Conservation (phyloP, 1,140 invertebrate genomes). For the Euwallacea fornicatus region DNA sequence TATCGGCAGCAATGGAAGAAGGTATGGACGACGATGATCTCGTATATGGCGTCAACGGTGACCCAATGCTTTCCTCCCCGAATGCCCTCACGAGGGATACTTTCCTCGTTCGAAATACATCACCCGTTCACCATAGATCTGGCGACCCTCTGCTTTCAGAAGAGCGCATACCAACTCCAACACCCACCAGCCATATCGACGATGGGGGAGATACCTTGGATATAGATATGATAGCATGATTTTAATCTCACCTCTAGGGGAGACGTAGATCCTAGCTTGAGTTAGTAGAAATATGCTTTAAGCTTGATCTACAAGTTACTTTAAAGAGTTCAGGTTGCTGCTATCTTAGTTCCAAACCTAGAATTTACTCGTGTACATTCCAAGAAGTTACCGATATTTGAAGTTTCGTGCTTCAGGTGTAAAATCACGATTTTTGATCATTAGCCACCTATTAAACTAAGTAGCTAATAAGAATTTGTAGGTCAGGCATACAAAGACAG, state of each 20-base stretch:
- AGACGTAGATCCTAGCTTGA: conserved; percentile 32
- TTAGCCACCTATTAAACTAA: no score
- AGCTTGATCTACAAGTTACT: conserved; percentile 5
- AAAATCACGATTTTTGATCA: no score
- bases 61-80: conserved; percentile 63
- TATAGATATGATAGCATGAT: conserved; percentile 55
- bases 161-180: conserved; percentile 47
- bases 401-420: no score
- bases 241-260: conserved; percentile 29
- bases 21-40: conserved; percentile 80
- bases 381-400: neutral
- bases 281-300: conserved; percentile 12
- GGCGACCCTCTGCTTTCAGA: conserved; percentile 48
- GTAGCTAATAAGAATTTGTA: conserved; percentile 1
- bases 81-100: conserved; percentile 49
- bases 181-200: conserved; percentile 52
- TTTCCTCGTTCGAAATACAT: conserved; percentile 41
- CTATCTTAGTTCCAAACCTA: no score
- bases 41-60: conserved; percentile 60
- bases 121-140: conserved; percentile 44
- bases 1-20: conserved; percentile 75
- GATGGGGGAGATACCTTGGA: conserved; percentile 51
- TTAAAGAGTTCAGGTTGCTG: no score
- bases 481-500: conserved; percentile 11
- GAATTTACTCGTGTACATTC: conserved; percentile 20